These are phyloP conservation scores for Drosophila mayri DNA, from an alignment of 1,140 invertebrate species.

Conservation along the genomic window DNA sequence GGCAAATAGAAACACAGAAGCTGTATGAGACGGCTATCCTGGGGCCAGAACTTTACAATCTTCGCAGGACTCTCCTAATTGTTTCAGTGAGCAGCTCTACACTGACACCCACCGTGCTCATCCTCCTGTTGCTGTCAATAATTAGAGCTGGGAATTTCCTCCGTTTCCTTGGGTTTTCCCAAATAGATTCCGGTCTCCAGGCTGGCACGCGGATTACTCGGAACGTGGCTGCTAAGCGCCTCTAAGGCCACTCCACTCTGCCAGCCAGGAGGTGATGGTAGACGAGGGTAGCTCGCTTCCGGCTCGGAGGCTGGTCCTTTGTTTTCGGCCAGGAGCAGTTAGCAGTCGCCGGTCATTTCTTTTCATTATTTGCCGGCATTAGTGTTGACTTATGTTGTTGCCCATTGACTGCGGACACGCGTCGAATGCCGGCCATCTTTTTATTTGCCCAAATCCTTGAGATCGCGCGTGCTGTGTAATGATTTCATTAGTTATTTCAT, in stretches of 20 bases:
- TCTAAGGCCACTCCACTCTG: constrained; percentile 52
- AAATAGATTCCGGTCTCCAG: constrained; percentile 42
- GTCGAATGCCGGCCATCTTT: constrained; percentile 16
- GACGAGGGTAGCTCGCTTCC: constrained; percentile 47
- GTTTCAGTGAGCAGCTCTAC: constrained; percentile 26
- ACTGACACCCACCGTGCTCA: constrained; percentile 1
- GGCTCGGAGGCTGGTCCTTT: constrained; percentile 25
- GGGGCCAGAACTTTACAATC: constrained; percentile 47
- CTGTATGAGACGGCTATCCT: background rate
- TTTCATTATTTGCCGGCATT: constrained; percentile 72
- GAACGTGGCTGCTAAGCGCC: constrained; percentile 65
- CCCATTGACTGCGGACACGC: constrained; percentile 61
- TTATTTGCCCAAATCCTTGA: background rate
- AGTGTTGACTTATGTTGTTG: constrained; percentile 66
- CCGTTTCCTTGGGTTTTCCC: constrained; percentile 44
- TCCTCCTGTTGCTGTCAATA: constrained; percentile 69
- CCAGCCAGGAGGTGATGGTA: background rate
- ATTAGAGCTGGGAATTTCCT: constrained; percentile 77
- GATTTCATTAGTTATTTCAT: constrained; percentile 23
- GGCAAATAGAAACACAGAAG: constrained; percentile 12
- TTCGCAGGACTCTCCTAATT: constrained; percentile 51
- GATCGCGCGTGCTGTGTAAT: constrained; percentile 6
- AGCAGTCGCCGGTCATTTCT: constrained; percentile 50
- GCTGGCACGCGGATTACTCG: constrained; percentile 60
- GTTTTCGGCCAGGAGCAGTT: constrained; percentile 31